Percentiles rank a stretch among this genome's conserved stretches.
phyloP scores from a whole-genome alignment of 1,140 invertebrate species.

The Heliconius hermathena region DNA sequence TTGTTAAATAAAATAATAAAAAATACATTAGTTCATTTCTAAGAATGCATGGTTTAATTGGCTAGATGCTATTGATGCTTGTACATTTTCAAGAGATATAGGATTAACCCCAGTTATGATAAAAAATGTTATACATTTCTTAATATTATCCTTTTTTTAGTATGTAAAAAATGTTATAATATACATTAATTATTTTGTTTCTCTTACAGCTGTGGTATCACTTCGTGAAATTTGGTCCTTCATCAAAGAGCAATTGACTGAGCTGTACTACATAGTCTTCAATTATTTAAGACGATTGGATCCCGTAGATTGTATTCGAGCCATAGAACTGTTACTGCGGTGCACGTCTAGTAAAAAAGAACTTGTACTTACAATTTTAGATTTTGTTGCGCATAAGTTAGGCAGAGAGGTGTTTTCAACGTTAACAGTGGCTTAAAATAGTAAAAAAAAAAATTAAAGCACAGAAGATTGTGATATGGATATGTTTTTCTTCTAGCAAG shows the following conservation, averaged over 20 bases:
- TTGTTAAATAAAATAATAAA: too few relatives aligned
- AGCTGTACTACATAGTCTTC: slow-evolving; percentile 61
- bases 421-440: slow-evolving; percentile 46
- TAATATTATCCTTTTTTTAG: too few relatives aligned
- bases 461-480: not conserved
- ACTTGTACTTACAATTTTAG: slow-evolving; percentile 56
- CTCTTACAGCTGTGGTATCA: slow-evolving; percentile 53
- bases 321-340: slow-evolving; percentile 55
- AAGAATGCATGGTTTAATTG: too few relatives aligned
- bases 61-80: too few relatives aligned
- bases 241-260: slow-evolving; percentile 55
- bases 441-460: not conserved
- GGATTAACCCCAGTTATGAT: too few relatives aligned
- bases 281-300: slow-evolving; percentile 60
- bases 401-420: slow-evolving; percentile 54
- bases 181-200: not conserved
- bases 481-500: not conserved
- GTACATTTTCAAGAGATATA: too few relatives aligned
- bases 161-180: not conserved
- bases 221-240: slow-evolving; percentile 59
- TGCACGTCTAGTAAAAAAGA: slow-evolving; percentile 49
- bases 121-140: too few relatives aligned
- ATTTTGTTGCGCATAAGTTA: slow-evolving; percentile 59
- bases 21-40: too few relatives aligned
- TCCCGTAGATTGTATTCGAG: slow-evolving; percentile 49